phyloP scores from a whole-genome alignment of 2,888 invertebrate species.

The Drosophila mimetica region DNA sequence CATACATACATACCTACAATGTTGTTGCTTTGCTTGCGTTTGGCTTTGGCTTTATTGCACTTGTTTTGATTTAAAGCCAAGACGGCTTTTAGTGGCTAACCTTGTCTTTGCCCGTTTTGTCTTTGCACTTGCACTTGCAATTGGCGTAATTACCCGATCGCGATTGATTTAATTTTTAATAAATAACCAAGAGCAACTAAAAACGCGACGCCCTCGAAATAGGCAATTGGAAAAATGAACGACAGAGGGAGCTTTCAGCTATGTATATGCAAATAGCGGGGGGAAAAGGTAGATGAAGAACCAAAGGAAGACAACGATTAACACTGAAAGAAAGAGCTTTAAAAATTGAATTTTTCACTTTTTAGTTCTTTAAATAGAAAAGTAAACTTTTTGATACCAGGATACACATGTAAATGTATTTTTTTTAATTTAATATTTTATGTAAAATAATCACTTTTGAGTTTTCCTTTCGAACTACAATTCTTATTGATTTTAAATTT shows the following conservation, averaged over 20 bases:
- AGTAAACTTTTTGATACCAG: too few species aligned
- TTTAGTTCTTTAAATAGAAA: too few species aligned
- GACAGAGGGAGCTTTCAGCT: constrained; percentile 8
- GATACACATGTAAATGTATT: too few species aligned
- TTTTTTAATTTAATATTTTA: too few species aligned
- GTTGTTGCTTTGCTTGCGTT: constrained; percentile 46
- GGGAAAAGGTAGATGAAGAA: not conserved
- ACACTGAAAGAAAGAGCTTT: not conserved
- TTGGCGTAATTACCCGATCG: constrained; percentile 32
- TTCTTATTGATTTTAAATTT: too few species aligned
- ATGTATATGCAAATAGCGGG: not conserved
- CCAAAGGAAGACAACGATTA: not conserved
- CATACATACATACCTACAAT: constrained; percentile 43
- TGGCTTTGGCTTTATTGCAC: constrained; percentile 68
- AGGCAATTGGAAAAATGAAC: not conserved
- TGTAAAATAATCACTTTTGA: too few species aligned
- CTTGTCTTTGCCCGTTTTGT: constrained; percentile 76
- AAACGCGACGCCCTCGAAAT: not conserved
- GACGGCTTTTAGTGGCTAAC: constrained; percentile 51
- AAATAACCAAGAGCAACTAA: not conserved
- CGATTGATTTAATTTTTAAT: constrained; percentile 5
- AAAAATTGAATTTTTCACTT: too few species aligned
- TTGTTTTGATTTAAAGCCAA: constrained; percentile 77
- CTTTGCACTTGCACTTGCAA: constrained; percentile 70
- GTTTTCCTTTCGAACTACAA: too few species aligned